Evolutionary conservation across 1,140 invertebrate genomes (phyloP).

Genomic region (Drosophila miranda): DNA sequence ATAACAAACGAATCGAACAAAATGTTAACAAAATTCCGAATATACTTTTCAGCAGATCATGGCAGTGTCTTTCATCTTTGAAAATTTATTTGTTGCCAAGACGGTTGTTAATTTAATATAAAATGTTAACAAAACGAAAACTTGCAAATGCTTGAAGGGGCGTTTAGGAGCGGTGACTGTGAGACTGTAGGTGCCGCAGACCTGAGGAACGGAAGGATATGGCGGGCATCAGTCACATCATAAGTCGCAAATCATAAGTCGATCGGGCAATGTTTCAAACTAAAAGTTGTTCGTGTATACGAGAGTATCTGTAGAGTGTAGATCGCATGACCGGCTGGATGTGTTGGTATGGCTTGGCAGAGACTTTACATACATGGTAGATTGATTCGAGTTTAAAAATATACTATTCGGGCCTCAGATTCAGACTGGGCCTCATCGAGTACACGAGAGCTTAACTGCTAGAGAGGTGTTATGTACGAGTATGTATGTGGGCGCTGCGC

Average conservation of each 20-base stretch:
- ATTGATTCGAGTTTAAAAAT: conserved; percentile 54
- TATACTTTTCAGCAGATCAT: conserved; percentile 1
- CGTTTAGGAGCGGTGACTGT: neutral
- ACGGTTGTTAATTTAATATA: too few relatives aligned
- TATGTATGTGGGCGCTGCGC: neutral
- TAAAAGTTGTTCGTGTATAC: neutral
- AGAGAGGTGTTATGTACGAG: conserved; percentile 12
- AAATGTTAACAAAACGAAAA: neutral
- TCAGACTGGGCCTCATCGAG: conserved; percentile 33
- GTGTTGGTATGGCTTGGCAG: conserved; percentile 35
- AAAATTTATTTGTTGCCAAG: too few relatives aligned
- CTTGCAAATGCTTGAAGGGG: neutral
- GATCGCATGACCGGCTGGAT: conserved; percentile 24
- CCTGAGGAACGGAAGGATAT: conserved; percentile 1
- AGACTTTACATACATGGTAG: conserved; percentile 15
- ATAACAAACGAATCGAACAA: conserved; percentile 27
- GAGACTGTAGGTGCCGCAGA: neutral
- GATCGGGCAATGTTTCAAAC: conserved; percentile 4
- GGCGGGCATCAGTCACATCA: conserved; percentile 7
- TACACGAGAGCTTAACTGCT: conserved; percentile 37
- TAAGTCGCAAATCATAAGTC: neutral
- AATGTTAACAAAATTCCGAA: neutral
- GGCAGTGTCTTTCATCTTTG: conserved; percentile 41
- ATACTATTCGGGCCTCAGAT: conserved; percentile 35
- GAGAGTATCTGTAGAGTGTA: neutral